Evolutionary conservation across 2,113 vertebrate species (phyloP).

Genomic region (Heterotis niloticus): DNA sequence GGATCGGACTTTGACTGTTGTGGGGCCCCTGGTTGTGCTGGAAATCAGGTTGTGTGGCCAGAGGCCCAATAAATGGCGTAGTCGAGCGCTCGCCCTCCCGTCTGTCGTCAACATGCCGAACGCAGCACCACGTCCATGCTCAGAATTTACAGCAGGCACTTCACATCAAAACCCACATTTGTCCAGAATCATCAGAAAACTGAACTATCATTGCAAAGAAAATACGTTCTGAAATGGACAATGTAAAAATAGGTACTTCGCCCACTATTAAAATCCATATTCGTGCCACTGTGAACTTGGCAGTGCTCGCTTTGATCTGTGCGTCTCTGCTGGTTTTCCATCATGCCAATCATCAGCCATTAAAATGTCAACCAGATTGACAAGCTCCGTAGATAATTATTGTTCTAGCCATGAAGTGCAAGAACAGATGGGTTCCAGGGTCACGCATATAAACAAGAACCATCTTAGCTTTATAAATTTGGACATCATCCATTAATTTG

Average conservation of each 20-base stretch:
- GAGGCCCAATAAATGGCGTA: neutral
- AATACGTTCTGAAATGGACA: neutral
- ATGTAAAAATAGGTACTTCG: neutral
- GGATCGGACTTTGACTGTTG: slow-evolving; percentile 55
- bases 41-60: slow-evolving; percentile 49
- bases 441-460: slow-evolving; percentile 3
- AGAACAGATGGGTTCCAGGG: slow-evolving; percentile 19
- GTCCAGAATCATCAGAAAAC: neutral
- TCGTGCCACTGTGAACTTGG: neutral
- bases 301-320: slow-evolving; percentile 6
- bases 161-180: neutral
- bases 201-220: neutral
- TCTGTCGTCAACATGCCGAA: neutral
- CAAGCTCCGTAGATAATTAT: slow-evolving; percentile 17
- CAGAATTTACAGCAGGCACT: neutral
- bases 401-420: slow-evolving; percentile 1
- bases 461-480: neutral
- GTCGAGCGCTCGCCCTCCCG: neutral
- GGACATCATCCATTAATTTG: neutral
- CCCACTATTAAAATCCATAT: slow-evolving; percentile 9
- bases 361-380: slow-evolving; percentile 15
- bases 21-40: slow-evolving; percentile 53
- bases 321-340: slow-evolving; percentile 4
- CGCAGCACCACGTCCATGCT: neutral
- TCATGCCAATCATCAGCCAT: slow-evolving; percentile 12